A percentile compares a stretch with the other conserved stretches of the same genome.
Conservation (phyloP, 1,140 invertebrate species). For the Scaptodrosophila lebanonensis region DNA sequence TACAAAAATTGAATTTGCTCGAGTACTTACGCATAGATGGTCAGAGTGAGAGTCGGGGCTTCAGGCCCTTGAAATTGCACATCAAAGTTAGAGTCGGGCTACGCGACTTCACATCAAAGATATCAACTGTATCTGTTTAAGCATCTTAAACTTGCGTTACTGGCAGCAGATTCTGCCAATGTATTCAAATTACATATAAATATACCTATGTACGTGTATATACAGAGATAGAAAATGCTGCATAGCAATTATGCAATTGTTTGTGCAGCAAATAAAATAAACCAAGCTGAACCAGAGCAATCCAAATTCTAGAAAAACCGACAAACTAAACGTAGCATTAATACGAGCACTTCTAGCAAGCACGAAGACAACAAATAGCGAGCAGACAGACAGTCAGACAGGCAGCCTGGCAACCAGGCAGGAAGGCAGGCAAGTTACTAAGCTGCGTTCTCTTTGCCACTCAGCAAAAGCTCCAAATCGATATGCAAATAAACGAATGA, state of each 20-base stretch:
- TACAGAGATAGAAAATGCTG: background rate
- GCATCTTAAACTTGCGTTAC: too few relatives aligned
- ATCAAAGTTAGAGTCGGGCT: too few relatives aligned
- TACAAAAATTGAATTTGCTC: conserved; percentile 50
- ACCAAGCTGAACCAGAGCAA: conserved; percentile 39
- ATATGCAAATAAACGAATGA: conserved; percentile 73
- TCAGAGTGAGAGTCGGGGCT: too few relatives aligned
- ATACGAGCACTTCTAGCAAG: conserved; percentile 25
- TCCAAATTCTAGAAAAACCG: conserved; percentile 30
- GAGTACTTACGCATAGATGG: too few relatives aligned
- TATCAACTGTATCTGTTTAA: too few relatives aligned
- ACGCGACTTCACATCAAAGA: too few relatives aligned
- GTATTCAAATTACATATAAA: conserved; percentile 42
- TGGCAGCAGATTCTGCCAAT: conserved; percentile 19
- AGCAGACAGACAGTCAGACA: background rate
- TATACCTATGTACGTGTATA: conserved; percentile 10
- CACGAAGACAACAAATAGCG: conserved; percentile 17
- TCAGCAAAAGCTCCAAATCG: conserved; percentile 73
- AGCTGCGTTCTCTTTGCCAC: conserved; percentile 40
- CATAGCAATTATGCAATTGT: conserved; percentile 70
- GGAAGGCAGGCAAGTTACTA: conserved; percentile 18
- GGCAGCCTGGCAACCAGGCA: conserved; percentile 10
- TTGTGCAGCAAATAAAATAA: conserved; percentile 69
- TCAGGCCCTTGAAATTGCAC: too few relatives aligned
- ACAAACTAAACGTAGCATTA: background rate